Conservation (phyloP, 2,113 vertebrate species). For the Rallus limicola region DNA sequence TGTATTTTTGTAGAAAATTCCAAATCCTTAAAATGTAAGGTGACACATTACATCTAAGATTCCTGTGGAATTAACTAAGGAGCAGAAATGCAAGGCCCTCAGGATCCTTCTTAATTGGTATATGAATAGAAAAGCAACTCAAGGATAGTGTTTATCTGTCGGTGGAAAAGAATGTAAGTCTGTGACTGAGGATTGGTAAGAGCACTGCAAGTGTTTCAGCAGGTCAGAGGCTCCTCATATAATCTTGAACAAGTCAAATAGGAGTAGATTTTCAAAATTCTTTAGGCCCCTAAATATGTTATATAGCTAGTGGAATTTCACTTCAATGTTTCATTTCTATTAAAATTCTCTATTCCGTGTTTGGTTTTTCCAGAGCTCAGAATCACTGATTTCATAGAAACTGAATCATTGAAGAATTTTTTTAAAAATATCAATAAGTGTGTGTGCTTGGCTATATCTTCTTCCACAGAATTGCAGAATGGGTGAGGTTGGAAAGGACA, state of each 20-base stretch:
- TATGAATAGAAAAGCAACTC: background rate
- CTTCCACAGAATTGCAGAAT: background rate
- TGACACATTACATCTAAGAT: background rate
- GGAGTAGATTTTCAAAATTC: background rate
- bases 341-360: background rate
- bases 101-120: background rate
- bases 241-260: background rate
- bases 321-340: background rate
- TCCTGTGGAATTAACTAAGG: background rate
- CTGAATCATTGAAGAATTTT: background rate
- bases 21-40: background rate
- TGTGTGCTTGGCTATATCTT: background rate
- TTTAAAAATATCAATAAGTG: background rate
- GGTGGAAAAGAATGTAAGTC: background rate
- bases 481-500: background rate
- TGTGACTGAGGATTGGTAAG: background rate
- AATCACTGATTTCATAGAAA: background rate
- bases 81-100: background rate
- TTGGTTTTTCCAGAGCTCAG: background rate
- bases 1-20: background rate
- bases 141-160: background rate
- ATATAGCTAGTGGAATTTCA: background rate
- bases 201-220: background rate
- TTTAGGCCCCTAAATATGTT: background rate
- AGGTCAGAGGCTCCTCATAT: background rate